phyloP scores from a whole-genome alignment of 2,797 vertebrate genomes.

The Diplodus sargus region DNA sequence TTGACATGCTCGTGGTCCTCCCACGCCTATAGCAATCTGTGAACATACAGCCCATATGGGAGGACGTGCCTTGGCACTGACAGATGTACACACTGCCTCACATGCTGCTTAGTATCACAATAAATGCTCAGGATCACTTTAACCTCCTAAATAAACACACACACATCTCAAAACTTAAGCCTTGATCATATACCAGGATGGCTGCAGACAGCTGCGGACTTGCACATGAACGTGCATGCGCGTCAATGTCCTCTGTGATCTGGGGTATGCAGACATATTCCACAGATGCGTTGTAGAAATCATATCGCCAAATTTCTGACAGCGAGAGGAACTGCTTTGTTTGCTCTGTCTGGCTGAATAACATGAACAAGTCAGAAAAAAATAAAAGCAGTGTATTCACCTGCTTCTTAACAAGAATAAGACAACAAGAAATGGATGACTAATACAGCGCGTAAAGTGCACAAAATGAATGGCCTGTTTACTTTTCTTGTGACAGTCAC shows the following conservation, averaged over 20 bases:
- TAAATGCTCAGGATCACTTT: constrained; percentile 1
- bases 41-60: not conserved
- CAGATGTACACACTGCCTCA: constrained; percentile 9
- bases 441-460: too few relatives aligned
- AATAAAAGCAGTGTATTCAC: not conserved
- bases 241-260: not conserved
- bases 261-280: not conserved
- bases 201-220: not conserved
- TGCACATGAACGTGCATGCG: not conserved
- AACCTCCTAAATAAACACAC: constrained; percentile 13
- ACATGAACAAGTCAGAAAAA: not conserved
- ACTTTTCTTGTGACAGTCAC: too few relatives aligned
- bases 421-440: too few relatives aligned
- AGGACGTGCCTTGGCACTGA: not conserved
- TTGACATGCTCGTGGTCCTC: not conserved
- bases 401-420: not conserved
- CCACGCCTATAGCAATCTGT: not conserved
- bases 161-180: not conserved
- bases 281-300: not conserved
- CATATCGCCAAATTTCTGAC: not conserved
- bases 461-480: too few relatives aligned
- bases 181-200: constrained; percentile 2
- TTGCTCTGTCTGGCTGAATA: not conserved
- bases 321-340: not conserved
- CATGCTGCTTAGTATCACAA: constrained; percentile 3